Evolutionary conservation across 1,140 invertebrate genomes (phyloP).

Genomic region (Fopius arisanus): DNA sequence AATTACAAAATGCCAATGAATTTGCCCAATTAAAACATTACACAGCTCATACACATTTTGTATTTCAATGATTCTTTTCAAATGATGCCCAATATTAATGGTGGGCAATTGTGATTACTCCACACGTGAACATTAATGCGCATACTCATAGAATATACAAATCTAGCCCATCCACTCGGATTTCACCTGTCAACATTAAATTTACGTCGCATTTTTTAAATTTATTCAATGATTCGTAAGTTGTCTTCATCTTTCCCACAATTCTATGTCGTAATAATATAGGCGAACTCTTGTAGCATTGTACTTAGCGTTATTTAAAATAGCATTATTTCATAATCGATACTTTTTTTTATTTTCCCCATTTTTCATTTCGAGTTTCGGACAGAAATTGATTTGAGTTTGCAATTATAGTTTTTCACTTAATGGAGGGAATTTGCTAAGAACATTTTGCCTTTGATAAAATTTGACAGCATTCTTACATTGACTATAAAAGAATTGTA

Average conservation of each 20-base stretch:
- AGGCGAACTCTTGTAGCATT: constrained; percentile 59
- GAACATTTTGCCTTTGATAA: constrained; percentile 51
- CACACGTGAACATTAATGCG: constrained; percentile 52
- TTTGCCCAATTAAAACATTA: constrained; percentile 41
- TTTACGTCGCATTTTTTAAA: constrained; percentile 7
- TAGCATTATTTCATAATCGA: constrained; percentile 51
- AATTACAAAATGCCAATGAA: constrained; percentile 38
- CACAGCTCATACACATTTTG: constrained; percentile 36
- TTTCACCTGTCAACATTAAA: constrained; percentile 21
- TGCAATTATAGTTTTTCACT: constrained; percentile 42
- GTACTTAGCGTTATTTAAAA: constrained; percentile 64
- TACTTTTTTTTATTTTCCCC: constrained; percentile 38
- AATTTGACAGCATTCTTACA: constrained; percentile 51
- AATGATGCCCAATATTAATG: background rate
- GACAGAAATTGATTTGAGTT: constrained; percentile 38
- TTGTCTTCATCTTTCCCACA: background rate
- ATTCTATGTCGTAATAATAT: constrained; percentile 49
- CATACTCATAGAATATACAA: constrained; percentile 58
- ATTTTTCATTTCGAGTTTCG: constrained; percentile 24
- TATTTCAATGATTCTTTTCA: constrained; percentile 24
- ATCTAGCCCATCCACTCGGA: constrained; percentile 41
- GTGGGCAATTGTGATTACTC: constrained; percentile 49
- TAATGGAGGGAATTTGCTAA: constrained; percentile 65
- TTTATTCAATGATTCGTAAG: constrained; percentile 9
- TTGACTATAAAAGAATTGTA: constrained; percentile 61